Conservation (phyloP, 1,140 invertebrate species). For the Streblospio benedicti region DNA sequence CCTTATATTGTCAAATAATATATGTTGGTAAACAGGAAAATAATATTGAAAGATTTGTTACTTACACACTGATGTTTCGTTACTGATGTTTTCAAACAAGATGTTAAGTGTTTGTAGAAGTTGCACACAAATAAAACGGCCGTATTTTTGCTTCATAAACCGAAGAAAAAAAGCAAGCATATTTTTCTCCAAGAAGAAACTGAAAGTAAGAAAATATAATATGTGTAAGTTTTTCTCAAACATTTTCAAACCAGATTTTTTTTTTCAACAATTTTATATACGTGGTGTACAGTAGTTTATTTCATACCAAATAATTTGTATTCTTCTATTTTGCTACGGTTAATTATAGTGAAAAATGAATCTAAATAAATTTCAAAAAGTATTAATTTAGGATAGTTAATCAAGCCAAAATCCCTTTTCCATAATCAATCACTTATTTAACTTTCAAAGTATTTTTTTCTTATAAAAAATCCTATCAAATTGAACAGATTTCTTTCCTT, state of each 20-base stretch:
- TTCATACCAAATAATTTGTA: background rate
- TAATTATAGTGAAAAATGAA: too few relatives aligned
- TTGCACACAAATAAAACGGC: constrained; percentile 94
- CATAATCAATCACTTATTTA: too few relatives aligned
- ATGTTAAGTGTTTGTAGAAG: constrained; percentile 97
- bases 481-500: too few relatives aligned
- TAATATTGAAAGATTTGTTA: constrained; percentile 26
- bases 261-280: too few relatives aligned
- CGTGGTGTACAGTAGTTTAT: background rate
- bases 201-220: constrained; percentile 51
- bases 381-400: too few relatives aligned
- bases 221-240: background rate
- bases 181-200: constrained; percentile 97
- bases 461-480: too few relatives aligned
- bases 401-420: too few relatives aligned
- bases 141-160: constrained; percentile 95
- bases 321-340: background rate
- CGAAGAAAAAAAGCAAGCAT: constrained; percentile 96
- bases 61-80: constrained; percentile 97
- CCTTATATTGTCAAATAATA: too few relatives aligned
- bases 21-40: too few relatives aligned
- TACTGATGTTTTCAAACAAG: constrained; percentile 96
- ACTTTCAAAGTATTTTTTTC: too few relatives aligned
- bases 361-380: too few relatives aligned
- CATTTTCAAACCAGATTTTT: background rate